phyloP scores from a whole-genome alignment of 2,888 invertebrate genomes.

The Luperina testacea region DNA sequence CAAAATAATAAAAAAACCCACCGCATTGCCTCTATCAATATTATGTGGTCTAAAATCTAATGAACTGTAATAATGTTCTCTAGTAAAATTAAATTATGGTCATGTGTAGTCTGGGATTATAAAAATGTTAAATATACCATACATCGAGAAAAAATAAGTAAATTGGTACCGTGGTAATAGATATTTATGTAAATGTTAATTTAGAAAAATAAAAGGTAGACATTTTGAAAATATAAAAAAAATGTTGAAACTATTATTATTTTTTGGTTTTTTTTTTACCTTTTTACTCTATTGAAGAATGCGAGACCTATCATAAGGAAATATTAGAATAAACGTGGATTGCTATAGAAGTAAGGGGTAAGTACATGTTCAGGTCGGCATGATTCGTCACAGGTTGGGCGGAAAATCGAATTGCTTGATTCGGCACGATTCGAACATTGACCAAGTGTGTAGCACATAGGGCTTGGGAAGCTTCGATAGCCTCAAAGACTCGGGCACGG shows the following conservation, averaged over 20 bases:
- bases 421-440: not conserved
- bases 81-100: constrained; percentile 20
- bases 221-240: constrained; percentile 26
- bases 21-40: constrained; percentile 24
- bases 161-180: constrained; percentile 1
- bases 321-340: not conserved
- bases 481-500: not conserved
- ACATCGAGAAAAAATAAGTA: constrained; percentile 6
- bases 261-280: constrained; percentile 27
- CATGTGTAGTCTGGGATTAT: constrained; percentile 22
- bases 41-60: constrained; percentile 37
- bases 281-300: not conserved
- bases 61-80: constrained; percentile 3
- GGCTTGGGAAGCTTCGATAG: not conserved
- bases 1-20: constrained; percentile 26
- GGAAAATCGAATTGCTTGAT: not conserved
- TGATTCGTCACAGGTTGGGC: not conserved
- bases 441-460: not conserved
- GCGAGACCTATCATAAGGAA: not conserved
- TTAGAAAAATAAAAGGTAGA: constrained; percentile 12
- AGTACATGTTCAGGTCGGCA: not conserved
- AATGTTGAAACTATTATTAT: not conserved
- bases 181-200: constrained; percentile 25
- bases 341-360: not conserved
- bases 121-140: constrained; percentile 18